These are phyloP conservation scores for Melinaea marsaeus DNA, from an alignment of 2,888 invertebrate genomes.

Conservation along the genomic window DNA sequence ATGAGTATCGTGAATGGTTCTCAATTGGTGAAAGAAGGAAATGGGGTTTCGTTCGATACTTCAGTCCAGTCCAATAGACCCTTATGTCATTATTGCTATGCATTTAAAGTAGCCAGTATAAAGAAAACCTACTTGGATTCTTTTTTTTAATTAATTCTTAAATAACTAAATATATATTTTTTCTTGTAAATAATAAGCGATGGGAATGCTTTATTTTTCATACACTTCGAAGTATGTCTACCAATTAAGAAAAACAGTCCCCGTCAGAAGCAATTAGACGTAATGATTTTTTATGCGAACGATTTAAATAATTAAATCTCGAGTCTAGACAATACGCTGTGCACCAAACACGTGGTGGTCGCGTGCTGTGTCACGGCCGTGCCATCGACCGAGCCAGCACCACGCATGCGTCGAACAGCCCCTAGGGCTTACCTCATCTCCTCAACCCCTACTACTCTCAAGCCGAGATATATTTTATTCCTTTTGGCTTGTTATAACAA, in stretches of 20 bases:
- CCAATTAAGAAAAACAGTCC: neutral
- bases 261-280: constrained; percentile 1
- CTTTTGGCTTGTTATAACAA: neutral
- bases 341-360: constrained; percentile 58
- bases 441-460: constrained; percentile 22
- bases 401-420: constrained; percentile 56
- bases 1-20: constrained; percentile 29
- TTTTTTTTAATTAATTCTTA: too few species aligned
- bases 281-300: neutral
- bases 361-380: constrained; percentile 52
- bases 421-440: constrained; percentile 25
- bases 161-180: too few species aligned
- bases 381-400: constrained; percentile 56
- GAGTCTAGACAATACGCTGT: constrained; percentile 39
- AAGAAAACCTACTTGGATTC: neutral
- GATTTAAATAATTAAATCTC: constrained; percentile 16
- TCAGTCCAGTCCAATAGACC: constrained; percentile 44
- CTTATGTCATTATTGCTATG: constrained; percentile 13
- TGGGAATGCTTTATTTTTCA: neutral
- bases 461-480: constrained; percentile 9
- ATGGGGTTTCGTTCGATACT: constrained; percentile 63
- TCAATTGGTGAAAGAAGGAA: constrained; percentile 58
- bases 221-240: neutral
- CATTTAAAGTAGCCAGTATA: constrained; percentile 22
- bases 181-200: too few species aligned